phyloP scores from a whole-genome alignment of 1,140 invertebrate genomes.

The Dryas iulia region DNA sequence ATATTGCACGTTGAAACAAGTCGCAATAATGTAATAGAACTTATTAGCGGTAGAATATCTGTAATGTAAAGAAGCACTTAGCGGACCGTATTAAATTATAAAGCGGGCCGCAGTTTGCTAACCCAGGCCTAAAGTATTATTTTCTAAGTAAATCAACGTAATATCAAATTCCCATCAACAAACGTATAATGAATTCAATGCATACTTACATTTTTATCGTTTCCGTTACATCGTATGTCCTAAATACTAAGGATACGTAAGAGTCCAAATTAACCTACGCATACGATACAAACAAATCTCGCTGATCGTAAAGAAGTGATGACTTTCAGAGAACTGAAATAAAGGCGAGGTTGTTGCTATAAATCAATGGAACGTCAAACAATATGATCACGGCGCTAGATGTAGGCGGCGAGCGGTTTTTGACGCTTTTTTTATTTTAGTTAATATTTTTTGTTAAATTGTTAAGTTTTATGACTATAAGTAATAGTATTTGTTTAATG shows the following conservation, averaged over 20 bases:
- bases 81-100: too few species aligned
- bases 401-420: conserved; percentile 21
- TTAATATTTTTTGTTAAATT: too few species aligned
- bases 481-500: too few species aligned
- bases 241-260: conserved; percentile 17
- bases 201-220: neutral
- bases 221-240: conserved; percentile 6
- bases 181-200: neutral
- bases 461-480: too few species aligned
- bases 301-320: conserved; percentile 61
- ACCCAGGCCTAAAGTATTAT: too few species aligned
- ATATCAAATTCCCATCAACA: neutral
- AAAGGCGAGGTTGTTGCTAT: conserved; percentile 53
- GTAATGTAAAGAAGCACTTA: too few species aligned
- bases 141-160: neutral
- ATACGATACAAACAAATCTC: conserved; percentile 55
- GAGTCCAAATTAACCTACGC: conserved; percentile 31
- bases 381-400: conserved; percentile 38
- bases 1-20: too few species aligned
- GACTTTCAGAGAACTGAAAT: conserved; percentile 63
- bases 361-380: conserved; percentile 64
- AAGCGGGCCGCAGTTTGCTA: too few species aligned
- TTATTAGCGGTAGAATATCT: too few species aligned
- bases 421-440: neutral
- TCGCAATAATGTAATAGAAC: too few species aligned